Percentiles rank a stretch among this genome's conserved stretches.
These are phyloP conservation scores for Drosophila fungiperda DNA, from an alignment of 2,888 invertebrate species.

Conservation along the genomic window DNA sequence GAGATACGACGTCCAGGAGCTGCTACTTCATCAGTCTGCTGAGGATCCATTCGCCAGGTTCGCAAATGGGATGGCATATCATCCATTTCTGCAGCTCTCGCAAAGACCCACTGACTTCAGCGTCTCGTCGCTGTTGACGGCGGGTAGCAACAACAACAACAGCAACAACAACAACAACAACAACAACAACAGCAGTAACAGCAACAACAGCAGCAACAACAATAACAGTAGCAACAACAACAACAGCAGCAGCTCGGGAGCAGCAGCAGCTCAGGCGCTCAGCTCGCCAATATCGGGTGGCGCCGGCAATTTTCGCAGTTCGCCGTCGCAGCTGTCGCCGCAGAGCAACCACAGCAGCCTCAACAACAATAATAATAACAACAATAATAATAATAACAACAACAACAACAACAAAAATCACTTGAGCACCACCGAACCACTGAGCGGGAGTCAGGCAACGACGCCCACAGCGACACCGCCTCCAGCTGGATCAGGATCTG, in stretches of 20 bases:
- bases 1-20: conserved; percentile 86
- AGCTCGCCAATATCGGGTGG: conserved; percentile 52
- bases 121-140: conserved; percentile 95
- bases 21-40: conserved; percentile 85
- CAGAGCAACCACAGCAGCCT: conserved; percentile 82
- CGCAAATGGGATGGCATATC: conserved; percentile 90
- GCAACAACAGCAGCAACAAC: conserved; percentile 76
- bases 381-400: conserved; percentile 69
- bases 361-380: conserved; percentile 68
- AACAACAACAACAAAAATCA: conserved; percentile 72
- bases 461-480: conserved; percentile 51
- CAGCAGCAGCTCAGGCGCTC: conserved; percentile 60
- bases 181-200: conserved; percentile 18
- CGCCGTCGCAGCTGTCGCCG: conserved; percentile 81
- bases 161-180: conserved; percentile 62
- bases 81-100: conserved; percentile 94
- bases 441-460: conserved; percentile 43
- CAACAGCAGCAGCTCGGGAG: conserved; percentile 44
- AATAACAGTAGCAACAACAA: conserved; percentile 58
- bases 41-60: conserved; percentile 86
- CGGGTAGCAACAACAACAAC: conserved; percentile 86
- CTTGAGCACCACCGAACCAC: conserved; percentile 51
- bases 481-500: conserved; percentile 15
- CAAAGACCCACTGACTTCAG: conserved; percentile 95
- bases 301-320: conserved; percentile 63